These are phyloP conservation scores for Tipula vernalis DNA, from an alignment of 2,888 invertebrate species.

Conservation along the genomic window DNA sequence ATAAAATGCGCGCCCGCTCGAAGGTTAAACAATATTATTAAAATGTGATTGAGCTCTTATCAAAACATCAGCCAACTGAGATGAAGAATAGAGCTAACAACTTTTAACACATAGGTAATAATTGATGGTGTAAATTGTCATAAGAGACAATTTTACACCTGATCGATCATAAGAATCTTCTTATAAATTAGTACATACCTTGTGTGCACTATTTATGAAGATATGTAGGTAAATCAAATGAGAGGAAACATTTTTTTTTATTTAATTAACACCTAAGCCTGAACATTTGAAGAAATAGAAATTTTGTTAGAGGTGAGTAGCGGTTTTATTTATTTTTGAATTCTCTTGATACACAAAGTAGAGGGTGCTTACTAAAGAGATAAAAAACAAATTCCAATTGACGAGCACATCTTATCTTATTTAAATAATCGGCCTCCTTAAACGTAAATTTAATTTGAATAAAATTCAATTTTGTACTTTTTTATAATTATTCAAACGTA, in stretches of 20 bases:
- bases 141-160: background rate
- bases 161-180: background rate
- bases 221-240: background rate
- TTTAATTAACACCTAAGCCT: background rate
- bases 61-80: background rate
- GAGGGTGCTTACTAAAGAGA: background rate
- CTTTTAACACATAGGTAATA: background rate
- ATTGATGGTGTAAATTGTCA: background rate
- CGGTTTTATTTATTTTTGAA: background rate
- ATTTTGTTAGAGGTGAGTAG: background rate
- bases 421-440: background rate
- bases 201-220: background rate
- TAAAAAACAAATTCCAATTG: background rate
- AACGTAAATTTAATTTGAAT: background rate
- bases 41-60: background rate
- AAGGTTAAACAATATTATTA: background rate
- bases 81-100: background rate
- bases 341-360: background rate
- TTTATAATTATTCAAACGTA: background rate
- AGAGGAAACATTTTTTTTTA: background rate
- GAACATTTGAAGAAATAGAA: background rate
- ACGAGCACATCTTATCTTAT: background rate
- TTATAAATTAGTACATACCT: background rate
- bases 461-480: background rate
- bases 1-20: too few species aligned